Evolutionary conservation across 2,113 vertebrate species (phyloP), one percentile per base, ranked within the genome.

Genomic region (Gobiocypris rarus): DNA sequence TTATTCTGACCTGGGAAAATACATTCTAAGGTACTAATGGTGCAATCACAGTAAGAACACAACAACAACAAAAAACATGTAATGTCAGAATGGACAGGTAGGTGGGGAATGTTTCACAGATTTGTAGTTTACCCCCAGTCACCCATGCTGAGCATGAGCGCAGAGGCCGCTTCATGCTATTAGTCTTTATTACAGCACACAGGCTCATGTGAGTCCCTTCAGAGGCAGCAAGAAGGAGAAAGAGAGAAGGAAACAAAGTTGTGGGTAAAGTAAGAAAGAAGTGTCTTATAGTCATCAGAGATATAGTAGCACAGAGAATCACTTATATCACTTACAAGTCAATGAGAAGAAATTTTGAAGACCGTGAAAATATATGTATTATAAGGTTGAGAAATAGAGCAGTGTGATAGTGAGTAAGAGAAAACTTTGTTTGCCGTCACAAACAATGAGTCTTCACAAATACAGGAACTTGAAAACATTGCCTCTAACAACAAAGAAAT

Each of bases 91-190:
- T 58, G 17, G 48, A 69, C 83, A 48, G 71, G 41, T 80, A 85
- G 69, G 75, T 71, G 52, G 48, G 45, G 43, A 28, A 54, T 54
- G 17, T 14, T 59, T 77, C 13, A 9, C 43, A 41, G 13, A 69
- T 56, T 84, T 82, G 75, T 56, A 84, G 80, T 88, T 89, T 89
- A 89, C 88, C 87, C 87, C 78, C 80, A 71, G 81, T 77, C 77
- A 83, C 75, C 78, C 74, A 59, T 58, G 63, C 84, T 41, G 50
- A 22, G 79, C 77, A 87, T 61, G 76, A 63, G 85, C 63, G 76
- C 45, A 84, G n/a, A 24, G 38, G 52, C 28, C 63, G 38, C 67
- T 69, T 86, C 59, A 65, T 87, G 79, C 38, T 83, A 70, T 77
- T 83, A 82, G 70, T 83, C 75, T 81, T 79, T 83, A 79, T 74